phyloP scores from a whole-genome alignment of 2,797 vertebrate genomes.

The Acrossocheilus fasciatus region DNA sequence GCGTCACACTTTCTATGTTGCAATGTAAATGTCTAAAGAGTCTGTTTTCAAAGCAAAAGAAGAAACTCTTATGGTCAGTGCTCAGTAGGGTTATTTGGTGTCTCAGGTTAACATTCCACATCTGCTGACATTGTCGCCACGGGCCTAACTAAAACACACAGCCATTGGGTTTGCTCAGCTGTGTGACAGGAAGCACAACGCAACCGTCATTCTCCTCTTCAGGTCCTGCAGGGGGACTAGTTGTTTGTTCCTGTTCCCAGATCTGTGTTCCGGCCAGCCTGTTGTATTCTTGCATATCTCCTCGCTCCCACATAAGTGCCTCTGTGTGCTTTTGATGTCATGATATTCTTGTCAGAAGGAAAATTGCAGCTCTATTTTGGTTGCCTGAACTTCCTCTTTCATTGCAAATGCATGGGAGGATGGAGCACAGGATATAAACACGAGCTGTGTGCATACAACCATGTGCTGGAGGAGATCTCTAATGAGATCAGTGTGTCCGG shows the following conservation, averaged over 20 bases:
- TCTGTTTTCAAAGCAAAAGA: background rate
- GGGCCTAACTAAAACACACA: constrained; percentile 17
- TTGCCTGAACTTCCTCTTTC: constrained; percentile 26
- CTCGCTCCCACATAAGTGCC: constrained; percentile 1
- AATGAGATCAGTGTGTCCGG: background rate
- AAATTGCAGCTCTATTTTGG: constrained; percentile 44
- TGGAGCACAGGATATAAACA: constrained; percentile 20
- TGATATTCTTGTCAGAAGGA: constrained; percentile 31
- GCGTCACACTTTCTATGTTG: background rate
- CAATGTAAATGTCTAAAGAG: background rate
- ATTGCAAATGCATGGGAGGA: constrained; percentile 22
- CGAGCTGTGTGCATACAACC: background rate
- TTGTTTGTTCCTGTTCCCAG: constrained; percentile 43
- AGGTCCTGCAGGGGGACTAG: background rate
- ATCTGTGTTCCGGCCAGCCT: constrained; percentile 26
- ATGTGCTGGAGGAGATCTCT: background rate
- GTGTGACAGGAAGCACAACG: constrained; percentile 41
- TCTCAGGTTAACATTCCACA: constrained; percentile 30
- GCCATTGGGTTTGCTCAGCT: constrained; percentile 53
- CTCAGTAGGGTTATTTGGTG: constrained; percentile 24
- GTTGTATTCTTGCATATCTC: constrained; percentile 14
- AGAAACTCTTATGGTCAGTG: background rate
- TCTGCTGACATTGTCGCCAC: background rate
- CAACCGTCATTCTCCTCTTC: background rate
- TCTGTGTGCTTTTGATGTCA: constrained; percentile 37